Evolutionary conservation across 2,888 invertebrate species (phyloP).

Genomic region (Thalpophila matura): DNA sequence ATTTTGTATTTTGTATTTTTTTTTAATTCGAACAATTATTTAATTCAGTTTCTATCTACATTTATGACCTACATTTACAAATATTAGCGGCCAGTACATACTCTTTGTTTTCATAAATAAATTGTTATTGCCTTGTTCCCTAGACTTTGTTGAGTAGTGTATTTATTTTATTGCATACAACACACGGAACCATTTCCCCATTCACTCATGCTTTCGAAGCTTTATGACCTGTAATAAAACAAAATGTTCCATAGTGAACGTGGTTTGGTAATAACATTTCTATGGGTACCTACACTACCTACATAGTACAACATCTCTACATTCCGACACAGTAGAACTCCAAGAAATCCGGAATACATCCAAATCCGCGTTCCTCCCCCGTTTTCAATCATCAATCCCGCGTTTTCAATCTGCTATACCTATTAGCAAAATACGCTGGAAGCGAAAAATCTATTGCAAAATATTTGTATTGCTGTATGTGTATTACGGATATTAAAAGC

Average conservation of each 20-base stretch:
- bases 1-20: too few species aligned
- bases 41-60: too few species aligned
- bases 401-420: neutral
- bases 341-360: slow-evolving; percentile 15
- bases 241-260: slow-evolving; percentile 69
- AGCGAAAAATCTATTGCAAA: neutral
- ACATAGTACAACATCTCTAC: slow-evolving; percentile 10
- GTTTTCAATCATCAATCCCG: too few species aligned
- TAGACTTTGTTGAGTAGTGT: too few species aligned
- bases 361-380: too few species aligned
- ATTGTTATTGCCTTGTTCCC: too few species aligned
- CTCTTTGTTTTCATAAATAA: too few species aligned
- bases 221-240: slow-evolving; percentile 74
- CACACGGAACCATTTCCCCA: slow-evolving; percentile 69
- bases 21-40: too few species aligned
- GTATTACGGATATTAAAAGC: neutral
- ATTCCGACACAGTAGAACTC: slow-evolving; percentile 12
- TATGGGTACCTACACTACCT: slow-evolving; percentile 3
- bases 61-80: too few species aligned
- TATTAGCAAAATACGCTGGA: too few species aligned
- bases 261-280: slow-evolving; percentile 50
- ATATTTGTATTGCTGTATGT: neutral
- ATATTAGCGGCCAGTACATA: too few species aligned
- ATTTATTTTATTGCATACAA: slow-evolving; percentile 53
- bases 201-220: slow-evolving; percentile 62